These are phyloP conservation scores for Oncopodura yosiiana DNA, from an alignment of 1,140 invertebrate species.

Conservation along the genomic window DNA sequence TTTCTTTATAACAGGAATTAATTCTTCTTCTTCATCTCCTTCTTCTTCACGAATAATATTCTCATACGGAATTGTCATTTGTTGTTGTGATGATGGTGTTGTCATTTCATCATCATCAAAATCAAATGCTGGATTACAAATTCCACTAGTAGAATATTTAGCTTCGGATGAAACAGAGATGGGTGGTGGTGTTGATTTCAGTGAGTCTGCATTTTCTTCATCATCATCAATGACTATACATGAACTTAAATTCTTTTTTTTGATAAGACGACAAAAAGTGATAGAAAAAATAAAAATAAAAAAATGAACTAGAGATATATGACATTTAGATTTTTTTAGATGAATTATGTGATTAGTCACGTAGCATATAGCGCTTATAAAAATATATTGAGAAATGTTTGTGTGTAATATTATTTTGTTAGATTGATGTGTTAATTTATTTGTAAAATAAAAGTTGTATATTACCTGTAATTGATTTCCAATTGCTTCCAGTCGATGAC, in stretches of 20 bases:
- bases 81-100: no score
- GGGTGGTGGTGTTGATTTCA: slow-evolving; percentile 9
- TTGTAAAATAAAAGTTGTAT: no score
- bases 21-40: background rate
- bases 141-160: slow-evolving; percentile 13
- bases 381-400: no score
- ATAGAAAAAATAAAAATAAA: background rate
- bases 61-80: no score
- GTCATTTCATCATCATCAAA: slow-evolving; percentile 33
- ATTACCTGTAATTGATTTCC: slow-evolving; percentile 30
- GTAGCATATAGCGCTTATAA: no score
- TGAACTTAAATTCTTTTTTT: slow-evolving; percentile 28
- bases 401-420: background rate
- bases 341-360: no score
- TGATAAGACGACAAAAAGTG: background rate
- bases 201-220: slow-evolving; percentile 15
- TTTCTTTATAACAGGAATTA: background rate
- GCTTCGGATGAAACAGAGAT: slow-evolving; percentile 5
- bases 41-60: slow-evolving; percentile 8
- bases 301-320: no score
- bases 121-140: slow-evolving; percentile 31
- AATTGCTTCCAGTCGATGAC: slow-evolving; percentile 27
- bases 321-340: no score
- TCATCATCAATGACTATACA: slow-evolving; percentile 30
- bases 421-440: no score